These are phyloP conservation scores for Anableps anableps DNA, from an alignment of 2,797 vertebrate genomes.

Conservation along the genomic window DNA sequence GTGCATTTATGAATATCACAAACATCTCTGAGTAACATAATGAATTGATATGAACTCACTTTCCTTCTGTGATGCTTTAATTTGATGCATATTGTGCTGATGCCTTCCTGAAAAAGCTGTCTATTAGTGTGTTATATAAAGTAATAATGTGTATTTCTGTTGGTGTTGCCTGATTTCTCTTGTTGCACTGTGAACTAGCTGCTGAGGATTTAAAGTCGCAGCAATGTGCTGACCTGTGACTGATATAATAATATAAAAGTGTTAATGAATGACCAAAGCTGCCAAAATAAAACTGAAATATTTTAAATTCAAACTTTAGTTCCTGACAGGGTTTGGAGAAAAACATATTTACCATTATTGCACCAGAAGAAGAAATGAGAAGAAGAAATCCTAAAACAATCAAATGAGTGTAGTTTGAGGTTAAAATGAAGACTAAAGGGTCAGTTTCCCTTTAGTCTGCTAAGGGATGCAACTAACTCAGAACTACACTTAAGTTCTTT, in stretches of 20 bases:
- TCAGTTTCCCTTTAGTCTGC: background rate
- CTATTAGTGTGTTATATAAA: conserved; percentile 20
- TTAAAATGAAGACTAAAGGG: background rate
- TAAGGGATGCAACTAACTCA: background rate
- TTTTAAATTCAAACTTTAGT: background rate
- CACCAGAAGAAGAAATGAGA: background rate
- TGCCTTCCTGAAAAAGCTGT: conserved; percentile 35
- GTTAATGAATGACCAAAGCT: conserved; percentile 22
- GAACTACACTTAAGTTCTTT: background rate
- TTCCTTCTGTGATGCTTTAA: conserved; percentile 15
- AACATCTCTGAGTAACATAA: conserved; percentile 19
- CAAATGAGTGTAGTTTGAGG: background rate
- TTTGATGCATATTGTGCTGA: conserved; percentile 30
- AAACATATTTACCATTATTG: background rate
- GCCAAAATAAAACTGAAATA: background rate
- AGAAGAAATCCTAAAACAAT: background rate
- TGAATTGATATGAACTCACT: conserved; percentile 20
- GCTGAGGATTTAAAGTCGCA: background rate
- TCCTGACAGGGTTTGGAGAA: background rate
- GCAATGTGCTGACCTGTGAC: background rate
- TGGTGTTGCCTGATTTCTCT: conserved; percentile 59
- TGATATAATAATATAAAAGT: conserved; percentile 4
- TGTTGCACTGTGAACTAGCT: conserved; percentile 34
- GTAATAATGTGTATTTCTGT: conserved; percentile 42
- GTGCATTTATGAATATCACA: conserved; percentile 13